Evolutionary conservation across 2,888 invertebrate genomes (phyloP).

Genomic region (Acholoe squamosa): DNA sequence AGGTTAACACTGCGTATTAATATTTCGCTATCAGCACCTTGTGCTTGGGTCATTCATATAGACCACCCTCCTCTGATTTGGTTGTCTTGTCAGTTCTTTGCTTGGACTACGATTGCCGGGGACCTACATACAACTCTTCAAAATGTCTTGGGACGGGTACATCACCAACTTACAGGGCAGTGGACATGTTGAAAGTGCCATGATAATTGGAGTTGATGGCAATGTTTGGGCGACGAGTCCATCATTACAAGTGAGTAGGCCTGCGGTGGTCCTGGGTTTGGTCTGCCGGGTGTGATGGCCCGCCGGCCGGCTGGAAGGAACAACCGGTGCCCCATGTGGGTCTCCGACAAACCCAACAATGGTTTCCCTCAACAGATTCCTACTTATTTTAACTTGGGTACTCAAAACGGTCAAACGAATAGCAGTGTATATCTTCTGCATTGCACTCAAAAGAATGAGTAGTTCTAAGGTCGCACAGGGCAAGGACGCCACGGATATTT

Average conservation of each 20-base stretch:
- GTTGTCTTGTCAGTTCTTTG: neutral
- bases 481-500: no score
- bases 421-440: no score
- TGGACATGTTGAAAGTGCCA: neutral
- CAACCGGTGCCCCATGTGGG: neutral
- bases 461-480: no score
- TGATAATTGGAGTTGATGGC: neutral
- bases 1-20: neutral
- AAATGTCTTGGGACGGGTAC: slow-evolving; percentile 4
- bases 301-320: neutral
- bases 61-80: neutral
- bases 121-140: neutral
- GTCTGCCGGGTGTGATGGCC: no score
- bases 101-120: neutral
- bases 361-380: no score
- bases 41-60: neutral
- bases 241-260: neutral
- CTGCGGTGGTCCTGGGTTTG: no score
- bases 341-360: no score
- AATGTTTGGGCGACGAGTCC: neutral
- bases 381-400: no score
- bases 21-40: neutral
- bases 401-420: no score
- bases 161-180: neutral
- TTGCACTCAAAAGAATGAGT: no score